A percentile compares a stretch with the other conserved stretches of the same genome.
phyloP scores from a whole-genome alignment of 2,888 invertebrate genomes.

The Heliconius cydno region DNA sequence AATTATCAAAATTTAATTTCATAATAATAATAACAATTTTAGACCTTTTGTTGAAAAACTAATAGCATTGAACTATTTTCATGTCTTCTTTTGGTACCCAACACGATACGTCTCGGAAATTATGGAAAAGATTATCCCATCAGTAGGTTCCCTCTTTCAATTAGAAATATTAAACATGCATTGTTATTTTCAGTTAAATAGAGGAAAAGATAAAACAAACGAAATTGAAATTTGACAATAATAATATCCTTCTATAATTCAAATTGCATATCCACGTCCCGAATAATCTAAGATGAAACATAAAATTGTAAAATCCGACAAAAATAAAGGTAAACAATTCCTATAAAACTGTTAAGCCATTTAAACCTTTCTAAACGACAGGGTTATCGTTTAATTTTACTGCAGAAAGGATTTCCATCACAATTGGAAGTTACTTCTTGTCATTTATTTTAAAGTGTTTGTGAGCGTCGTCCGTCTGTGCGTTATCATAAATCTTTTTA shows the following conservation, averaged over 20 bases:
- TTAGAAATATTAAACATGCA: too few relatives aligned
- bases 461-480: conserved; percentile 76
- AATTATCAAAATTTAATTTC: too few relatives aligned
- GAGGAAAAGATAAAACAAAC: too few relatives aligned
- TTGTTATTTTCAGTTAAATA: too few relatives aligned
- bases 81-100: too few relatives aligned
- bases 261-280: not conserved
- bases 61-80: too few relatives aligned
- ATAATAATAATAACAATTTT: too few relatives aligned
- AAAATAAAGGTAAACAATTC: conserved; percentile 59
- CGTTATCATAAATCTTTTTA: conserved; percentile 83
- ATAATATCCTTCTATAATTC: not conserved
- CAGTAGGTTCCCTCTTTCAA: too few relatives aligned
- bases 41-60: too few relatives aligned
- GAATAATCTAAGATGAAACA: conserved; percentile 57
- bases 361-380: conserved; percentile 81
- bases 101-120: too few relatives aligned
- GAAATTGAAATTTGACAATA: not conserved
- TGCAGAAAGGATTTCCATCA: conserved; percentile 83
- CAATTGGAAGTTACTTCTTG: conserved; percentile 82
- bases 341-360: conserved; percentile 78
- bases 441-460: conserved; percentile 83
- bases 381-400: conserved; percentile 83
- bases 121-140: too few relatives aligned
- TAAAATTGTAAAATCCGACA: conserved; percentile 62